phyloP scores from a whole-genome alignment of 2,797 vertebrate genomes.

The Tapera naevia region DNA sequence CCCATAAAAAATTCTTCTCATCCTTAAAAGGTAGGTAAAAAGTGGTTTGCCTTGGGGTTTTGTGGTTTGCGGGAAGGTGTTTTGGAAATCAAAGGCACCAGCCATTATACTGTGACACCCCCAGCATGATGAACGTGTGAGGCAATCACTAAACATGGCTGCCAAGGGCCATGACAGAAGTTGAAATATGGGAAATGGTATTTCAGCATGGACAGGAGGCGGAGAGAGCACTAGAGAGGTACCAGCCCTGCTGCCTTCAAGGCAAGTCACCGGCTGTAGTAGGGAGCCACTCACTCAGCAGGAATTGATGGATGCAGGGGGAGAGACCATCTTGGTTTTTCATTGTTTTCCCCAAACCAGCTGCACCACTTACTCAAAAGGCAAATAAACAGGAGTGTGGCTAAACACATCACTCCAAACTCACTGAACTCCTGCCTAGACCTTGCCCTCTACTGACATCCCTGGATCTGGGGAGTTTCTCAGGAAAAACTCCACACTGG shows the following conservation, averaged over 20 bases:
- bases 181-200: not conserved
- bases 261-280: accelerated
- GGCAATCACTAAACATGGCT: not conserved
- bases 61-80: not conserved
- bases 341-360: not conserved
- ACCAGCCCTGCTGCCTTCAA: not conserved
- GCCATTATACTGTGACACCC: not conserved
- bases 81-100: not conserved
- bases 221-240: not conserved
- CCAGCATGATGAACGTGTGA: not conserved
- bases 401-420: constrained; percentile 28
- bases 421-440: not conserved
- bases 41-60: not conserved
- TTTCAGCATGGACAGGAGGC: not conserved
- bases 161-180: not conserved
- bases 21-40: not conserved
- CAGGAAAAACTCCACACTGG: not conserved
- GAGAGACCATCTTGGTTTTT: not conserved
- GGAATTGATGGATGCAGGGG: not conserved
- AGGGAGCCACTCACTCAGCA: not conserved
- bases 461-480: not conserved
- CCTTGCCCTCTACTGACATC: not conserved
- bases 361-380: constrained; percentile 26
- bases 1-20: not conserved
- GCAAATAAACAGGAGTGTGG: constrained; percentile 38